Evolutionary conservation across 1,140 invertebrate species (phyloP).

Genomic region (Mizuhopecten yessoensis): DNA sequence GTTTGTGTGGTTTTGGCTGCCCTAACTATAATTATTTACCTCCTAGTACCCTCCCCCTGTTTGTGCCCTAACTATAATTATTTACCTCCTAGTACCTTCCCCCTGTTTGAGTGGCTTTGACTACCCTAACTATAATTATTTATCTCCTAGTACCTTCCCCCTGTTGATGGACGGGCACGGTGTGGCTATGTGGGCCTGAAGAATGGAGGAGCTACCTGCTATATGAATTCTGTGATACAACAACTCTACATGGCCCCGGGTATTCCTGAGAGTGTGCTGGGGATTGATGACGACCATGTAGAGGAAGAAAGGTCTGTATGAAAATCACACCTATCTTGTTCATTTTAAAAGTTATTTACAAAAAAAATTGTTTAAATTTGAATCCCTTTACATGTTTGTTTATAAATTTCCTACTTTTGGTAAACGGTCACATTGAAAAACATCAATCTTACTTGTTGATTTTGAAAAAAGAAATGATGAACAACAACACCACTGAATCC

Average conservation of each 20-base stretch:
- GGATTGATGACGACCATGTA: slow-evolving; percentile 74
- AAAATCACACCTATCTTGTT: too few species aligned
- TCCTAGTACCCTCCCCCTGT: too few species aligned
- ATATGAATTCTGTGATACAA: slow-evolving; percentile 83
- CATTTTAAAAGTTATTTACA: too few species aligned
- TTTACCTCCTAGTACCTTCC: too few species aligned
- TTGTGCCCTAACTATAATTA: too few species aligned
- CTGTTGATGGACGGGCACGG: slow-evolving; percentile 79
- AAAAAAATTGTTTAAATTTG: too few species aligned
- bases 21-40: too few species aligned
- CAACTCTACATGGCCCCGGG: slow-evolving; percentile 83
- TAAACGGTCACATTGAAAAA: not conserved
- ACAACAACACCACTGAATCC: too few species aligned
- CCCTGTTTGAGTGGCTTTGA: too few species aligned
- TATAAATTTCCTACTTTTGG: not conserved
- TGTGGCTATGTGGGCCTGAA: slow-evolving; percentile 83
- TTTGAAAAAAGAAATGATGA: too few species aligned
- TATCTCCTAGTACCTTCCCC: slow-evolving; percentile 75
- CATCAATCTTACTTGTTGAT: not conserved
- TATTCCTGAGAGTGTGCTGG: slow-evolving; percentile 79
- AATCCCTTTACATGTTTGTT: not conserved
- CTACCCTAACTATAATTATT: not conserved
- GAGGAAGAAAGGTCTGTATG: slow-evolving; percentile 82
- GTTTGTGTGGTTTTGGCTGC: too few species aligned
- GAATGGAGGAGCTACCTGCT: slow-evolving; percentile 83